Base-by-base conservation (phyloP, 2,888 invertebrate genomes). In the Andrena haemorrhoa region DNA sequence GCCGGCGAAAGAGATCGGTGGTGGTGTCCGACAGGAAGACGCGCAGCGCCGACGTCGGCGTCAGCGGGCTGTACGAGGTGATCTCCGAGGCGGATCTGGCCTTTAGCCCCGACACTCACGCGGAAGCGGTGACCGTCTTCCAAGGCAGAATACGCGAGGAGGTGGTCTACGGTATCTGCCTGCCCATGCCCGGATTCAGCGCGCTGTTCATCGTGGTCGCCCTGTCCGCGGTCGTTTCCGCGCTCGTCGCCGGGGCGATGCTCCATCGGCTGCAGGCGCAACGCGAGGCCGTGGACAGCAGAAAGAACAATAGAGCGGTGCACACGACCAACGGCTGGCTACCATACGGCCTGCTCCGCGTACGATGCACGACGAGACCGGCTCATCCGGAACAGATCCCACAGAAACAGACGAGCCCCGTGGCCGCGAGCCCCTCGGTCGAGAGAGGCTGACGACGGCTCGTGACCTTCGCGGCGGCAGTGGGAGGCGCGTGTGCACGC, bases 51-150 rank as follows among this genome's bases (percentile, higher is more conserved):
- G 98, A 98, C 91, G 97, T 98, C 0, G 98, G 98, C 6, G 98
- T 98, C 1, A 97, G 97, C 85, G 97, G 98, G 0, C 95, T 98
- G 29, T 98, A 98, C 94, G 98, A 98, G 87, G 98, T 98, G 64
- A 98, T 98, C 76, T 98, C 98, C 3, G 98, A 98, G 94, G 98
- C 98, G 1, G 98, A 98, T 93, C 94, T 98, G 56, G 98, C 97
- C 51, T 98, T 98, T 93, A 97, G 97, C 88, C 98, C 98, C 0
- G 97, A 98, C 89, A 95, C 96, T 69, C 95, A 96, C 88, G 96
- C 96, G 64, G 98, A 98, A 93, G 96, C 97, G 0, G 97, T 98
- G 0, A 97, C 98, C 2, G 97, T 98, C 0, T 98, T 98, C 94
- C 97, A 98, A 97, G 98, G 98, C 70, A 95, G 97, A 91, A 98